Conservation (phyloP, 1,140 invertebrate species). For the Drosophila arizonae region DNA sequence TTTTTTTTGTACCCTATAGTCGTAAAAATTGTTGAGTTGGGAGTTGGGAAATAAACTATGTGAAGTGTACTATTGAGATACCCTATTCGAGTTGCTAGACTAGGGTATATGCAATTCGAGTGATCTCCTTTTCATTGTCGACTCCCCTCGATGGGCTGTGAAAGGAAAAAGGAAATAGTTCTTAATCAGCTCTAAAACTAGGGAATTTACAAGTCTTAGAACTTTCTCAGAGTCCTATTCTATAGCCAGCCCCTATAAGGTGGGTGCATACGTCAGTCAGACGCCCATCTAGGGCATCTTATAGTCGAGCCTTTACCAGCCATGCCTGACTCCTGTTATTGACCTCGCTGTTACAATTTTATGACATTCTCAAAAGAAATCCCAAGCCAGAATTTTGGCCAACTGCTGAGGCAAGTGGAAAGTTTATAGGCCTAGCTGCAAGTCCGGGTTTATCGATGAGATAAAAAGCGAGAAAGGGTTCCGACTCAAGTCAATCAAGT, state of each 20-base stretch:
- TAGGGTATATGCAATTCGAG: too few species aligned
- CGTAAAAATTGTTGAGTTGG: neutral
- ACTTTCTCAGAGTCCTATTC: too few species aligned
- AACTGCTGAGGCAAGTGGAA: slow-evolving; percentile 70
- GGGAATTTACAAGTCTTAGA: too few species aligned
- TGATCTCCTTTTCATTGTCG: too few species aligned
- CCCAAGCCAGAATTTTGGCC: slow-evolving; percentile 38
- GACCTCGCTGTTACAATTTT: slow-evolving; percentile 50
- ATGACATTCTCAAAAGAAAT: slow-evolving; percentile 74
- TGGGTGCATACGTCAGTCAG: too few species aligned
- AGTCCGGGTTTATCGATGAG: slow-evolving; percentile 55
- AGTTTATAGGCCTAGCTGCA: slow-evolving; percentile 56
- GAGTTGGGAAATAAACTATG: too few species aligned
- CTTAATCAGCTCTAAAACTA: too few species aligned
- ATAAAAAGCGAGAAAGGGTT: slow-evolving; percentile 59
- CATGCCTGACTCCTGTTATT: slow-evolving; percentile 32
- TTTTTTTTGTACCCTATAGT: slow-evolving; percentile 22
- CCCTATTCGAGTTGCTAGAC: too few species aligned
- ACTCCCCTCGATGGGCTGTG: too few species aligned
- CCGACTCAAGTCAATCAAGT: slow-evolving; percentile 18
- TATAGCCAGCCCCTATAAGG: too few species aligned
- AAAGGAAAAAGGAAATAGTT: too few species aligned
- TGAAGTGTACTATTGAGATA: too few species aligned
- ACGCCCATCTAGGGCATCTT: neutral
- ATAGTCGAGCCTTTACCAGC: neutral